Percentiles rank a stretch among this genome's conserved stretches.
These are phyloP conservation scores for Setophaga petechia DNA, from an alignment of 2,113 vertebrate species.

Conservation along the genomic window DNA sequence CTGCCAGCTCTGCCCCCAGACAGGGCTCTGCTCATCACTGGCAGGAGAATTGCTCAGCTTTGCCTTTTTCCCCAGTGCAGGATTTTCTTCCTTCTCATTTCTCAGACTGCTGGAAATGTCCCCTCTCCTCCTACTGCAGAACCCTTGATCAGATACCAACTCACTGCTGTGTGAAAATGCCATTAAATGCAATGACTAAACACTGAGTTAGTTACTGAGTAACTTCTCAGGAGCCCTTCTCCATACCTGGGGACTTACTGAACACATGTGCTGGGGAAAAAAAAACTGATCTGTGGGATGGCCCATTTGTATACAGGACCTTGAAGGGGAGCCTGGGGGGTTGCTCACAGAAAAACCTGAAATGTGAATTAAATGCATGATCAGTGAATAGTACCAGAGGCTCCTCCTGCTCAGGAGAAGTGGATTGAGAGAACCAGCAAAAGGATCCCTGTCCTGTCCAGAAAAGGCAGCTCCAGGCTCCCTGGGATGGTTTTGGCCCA, in stretches of 20 bases:
- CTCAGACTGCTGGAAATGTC: accelerated
- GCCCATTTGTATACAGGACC: accelerated
- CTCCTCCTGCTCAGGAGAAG: not conserved
- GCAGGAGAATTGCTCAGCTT: not conserved
- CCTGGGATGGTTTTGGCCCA: accelerated
- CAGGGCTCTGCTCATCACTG: not conserved
- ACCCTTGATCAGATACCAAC: not conserved
- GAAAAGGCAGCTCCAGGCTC: not conserved
- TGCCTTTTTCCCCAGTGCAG: not conserved
- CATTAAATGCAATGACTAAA: not conserved
- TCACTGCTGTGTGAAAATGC: not conserved
- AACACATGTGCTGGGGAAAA: not conserved
- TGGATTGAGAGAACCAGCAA: not conserved
- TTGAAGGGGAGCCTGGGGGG: not conserved
- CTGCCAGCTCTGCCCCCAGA: not conserved
- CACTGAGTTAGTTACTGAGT: slow-evolving; percentile 15
- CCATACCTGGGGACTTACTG: not conserved
- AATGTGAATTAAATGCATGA: not conserved
- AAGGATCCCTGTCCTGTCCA: not conserved
- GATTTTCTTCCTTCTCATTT: not conserved
- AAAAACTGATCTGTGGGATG: too few relatives aligned
- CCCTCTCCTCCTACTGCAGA: not conserved
- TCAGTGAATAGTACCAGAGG: not conserved
- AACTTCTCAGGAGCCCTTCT: not conserved
- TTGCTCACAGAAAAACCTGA: not conserved